A percentile compares a stretch with the other conserved stretches of the same genome.
These are phyloP conservation scores for Ypsolopha sequella DNA, from an alignment of 2,888 invertebrate species.

Conservation along the genomic window DNA sequence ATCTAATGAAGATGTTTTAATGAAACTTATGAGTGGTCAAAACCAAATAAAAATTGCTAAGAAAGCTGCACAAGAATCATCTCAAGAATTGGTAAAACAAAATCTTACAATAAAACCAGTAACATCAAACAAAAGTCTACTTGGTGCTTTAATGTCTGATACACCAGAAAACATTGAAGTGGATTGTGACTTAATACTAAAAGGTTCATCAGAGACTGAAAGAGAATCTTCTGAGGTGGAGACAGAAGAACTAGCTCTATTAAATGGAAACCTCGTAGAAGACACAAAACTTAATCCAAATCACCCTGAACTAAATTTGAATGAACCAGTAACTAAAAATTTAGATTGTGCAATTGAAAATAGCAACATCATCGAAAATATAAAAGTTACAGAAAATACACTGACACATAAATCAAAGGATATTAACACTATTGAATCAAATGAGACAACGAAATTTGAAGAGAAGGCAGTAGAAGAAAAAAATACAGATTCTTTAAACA, in stretches of 20 bases:
- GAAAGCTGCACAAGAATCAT: conserved; percentile 18
- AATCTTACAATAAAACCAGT: background rate
- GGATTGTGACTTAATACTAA: conserved; percentile 10
- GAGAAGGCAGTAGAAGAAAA: background rate
- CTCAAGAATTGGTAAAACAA: background rate
- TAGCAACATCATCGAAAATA: too few species aligned
- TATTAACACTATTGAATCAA: background rate
- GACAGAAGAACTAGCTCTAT: conserved; percentile 1
- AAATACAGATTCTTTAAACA: background rate
- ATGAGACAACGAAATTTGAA: background rate
- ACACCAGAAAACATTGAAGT: conserved; percentile 10
- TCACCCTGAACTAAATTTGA: too few species aligned
- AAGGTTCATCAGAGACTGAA: conserved; percentile 3
- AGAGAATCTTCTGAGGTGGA: conserved; percentile 11
- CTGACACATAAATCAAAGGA: too few species aligned
- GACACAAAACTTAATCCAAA: too few species aligned
- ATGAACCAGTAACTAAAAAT: too few species aligned
- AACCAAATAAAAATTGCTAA: conserved; percentile 56
- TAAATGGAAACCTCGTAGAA: background rate
- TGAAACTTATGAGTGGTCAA: conserved; percentile 48
- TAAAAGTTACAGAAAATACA: too few species aligned
- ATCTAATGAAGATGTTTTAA: conserved; percentile 38
- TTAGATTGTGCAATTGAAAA: too few species aligned
- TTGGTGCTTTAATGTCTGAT: background rate
- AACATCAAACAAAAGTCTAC: background rate